phyloP scores from a whole-genome alignment of 2,888 invertebrate species.

The Troides aeacus region DNA sequence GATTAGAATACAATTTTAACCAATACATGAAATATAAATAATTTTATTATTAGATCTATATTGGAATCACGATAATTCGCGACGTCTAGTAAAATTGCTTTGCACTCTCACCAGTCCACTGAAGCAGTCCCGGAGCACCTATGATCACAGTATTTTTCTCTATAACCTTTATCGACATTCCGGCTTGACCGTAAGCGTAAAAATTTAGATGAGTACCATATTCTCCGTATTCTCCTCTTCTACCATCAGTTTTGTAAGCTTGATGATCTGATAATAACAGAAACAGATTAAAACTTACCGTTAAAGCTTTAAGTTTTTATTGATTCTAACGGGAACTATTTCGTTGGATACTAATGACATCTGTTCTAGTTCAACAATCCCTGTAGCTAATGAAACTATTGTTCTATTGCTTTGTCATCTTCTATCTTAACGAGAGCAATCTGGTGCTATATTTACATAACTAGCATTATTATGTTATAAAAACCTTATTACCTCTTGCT shows the following conservation, averaged over 20 bases:
- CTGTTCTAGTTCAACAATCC: too few species aligned
- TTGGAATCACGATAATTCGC: too few species aligned
- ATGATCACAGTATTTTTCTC: constrained; percentile 67
- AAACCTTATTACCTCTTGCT: too few species aligned
- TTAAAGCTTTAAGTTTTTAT: background rate
- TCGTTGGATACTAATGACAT: background rate
- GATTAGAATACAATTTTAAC: too few species aligned
- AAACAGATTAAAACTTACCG: too few species aligned
- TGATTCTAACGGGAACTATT: background rate
- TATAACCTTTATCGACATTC: constrained; percentile 73
- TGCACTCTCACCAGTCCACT: constrained; percentile 74
- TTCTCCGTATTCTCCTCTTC: constrained; percentile 54
- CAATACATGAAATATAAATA: too few species aligned
- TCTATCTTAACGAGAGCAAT: too few species aligned
- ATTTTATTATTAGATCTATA: too few species aligned
- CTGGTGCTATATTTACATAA: too few species aligned
- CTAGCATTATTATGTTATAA: too few species aligned
- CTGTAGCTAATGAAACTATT: too few species aligned
- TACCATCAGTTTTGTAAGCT: constrained; percentile 51
- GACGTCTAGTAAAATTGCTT: background rate
- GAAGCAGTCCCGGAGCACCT: constrained; percentile 82
- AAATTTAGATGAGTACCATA: constrained; percentile 61
- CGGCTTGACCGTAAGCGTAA: constrained; percentile 76
- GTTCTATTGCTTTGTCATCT: too few species aligned
- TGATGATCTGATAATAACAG: constrained; percentile 46